A percentile compares a stretch with the other conserved stretches of the same genome.
phyloP scores from a whole-genome alignment of 1,140 invertebrate species.

The Trachymyrmex cornetzi region DNA sequence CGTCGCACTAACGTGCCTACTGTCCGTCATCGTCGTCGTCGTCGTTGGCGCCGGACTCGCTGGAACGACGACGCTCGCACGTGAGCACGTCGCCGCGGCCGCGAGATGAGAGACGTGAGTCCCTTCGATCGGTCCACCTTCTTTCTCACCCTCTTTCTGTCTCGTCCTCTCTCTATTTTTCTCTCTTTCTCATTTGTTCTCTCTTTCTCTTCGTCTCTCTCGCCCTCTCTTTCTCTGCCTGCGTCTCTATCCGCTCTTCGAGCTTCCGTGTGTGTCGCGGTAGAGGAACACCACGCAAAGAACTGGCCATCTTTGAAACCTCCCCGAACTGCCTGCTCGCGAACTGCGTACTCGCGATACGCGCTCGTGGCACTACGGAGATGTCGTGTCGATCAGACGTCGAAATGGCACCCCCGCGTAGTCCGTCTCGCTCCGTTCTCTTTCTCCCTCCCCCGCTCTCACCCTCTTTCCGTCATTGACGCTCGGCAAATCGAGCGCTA shows the following conservation, averaged over 20 bases:
- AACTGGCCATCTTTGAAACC: slow-evolving; percentile 56
- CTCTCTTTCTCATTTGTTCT: slow-evolving; percentile 10
- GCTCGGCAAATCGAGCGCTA: slow-evolving; percentile 30
- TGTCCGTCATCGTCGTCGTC: slow-evolving; percentile 26
- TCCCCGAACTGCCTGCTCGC: background rate
- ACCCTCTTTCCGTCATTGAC: background rate
- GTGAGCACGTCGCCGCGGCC: slow-evolving; percentile 74
- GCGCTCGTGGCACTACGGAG: background rate
- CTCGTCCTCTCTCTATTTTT: background rate
- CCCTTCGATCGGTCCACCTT: slow-evolving; percentile 46
- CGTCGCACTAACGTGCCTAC: slow-evolving; percentile 45
- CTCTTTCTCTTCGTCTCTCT: background rate
- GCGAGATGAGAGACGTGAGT: slow-evolving; percentile 82
- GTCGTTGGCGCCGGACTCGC: slow-evolving; percentile 34
- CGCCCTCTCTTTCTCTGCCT: background rate
- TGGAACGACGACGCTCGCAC: slow-evolving; percentile 66
- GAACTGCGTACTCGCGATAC: slow-evolving; percentile 38
- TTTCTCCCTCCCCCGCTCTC: background rate
- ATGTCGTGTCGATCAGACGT: slow-evolving; percentile 40
- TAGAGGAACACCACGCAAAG: background rate
- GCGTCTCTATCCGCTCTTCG: background rate
- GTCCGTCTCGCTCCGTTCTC: background rate
- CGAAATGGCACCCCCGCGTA: slow-evolving; percentile 35
- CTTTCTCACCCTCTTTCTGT: background rate
- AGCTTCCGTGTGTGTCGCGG: slow-evolving; percentile 8